Percentiles rank a stretch among this genome's conserved stretches.
Evolutionary conservation across 2,888 invertebrate genomes (phyloP).

Genomic region (Celastrina argiolus): DNA sequence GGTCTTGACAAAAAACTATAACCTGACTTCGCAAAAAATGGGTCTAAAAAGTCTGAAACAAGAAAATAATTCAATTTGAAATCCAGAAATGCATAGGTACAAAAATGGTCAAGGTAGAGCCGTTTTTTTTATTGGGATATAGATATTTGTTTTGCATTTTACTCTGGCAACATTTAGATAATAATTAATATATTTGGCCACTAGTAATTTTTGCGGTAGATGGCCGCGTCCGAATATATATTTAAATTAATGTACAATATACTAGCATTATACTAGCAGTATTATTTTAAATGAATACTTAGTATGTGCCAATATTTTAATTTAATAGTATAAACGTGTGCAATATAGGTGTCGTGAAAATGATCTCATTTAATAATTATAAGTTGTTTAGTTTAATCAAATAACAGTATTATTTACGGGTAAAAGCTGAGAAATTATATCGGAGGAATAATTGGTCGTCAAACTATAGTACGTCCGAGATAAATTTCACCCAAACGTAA

Average conservation of each 20-base stretch:
- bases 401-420: neutral
- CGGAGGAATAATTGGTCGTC: neutral
- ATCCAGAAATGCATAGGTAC: no score
- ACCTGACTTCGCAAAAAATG: no score
- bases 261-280: neutral
- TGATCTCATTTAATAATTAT: neutral
- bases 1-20: no score
- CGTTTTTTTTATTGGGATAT: no score
- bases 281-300: constrained; percentile 2
- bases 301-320: constrained; percentile 1
- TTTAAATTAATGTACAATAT: neutral
- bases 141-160: neutral
- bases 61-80: no score
- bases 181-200: neutral
- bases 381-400: neutral
- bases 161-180: neutral
- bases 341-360: neutral
- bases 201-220: constrained; percentile 3
- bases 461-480: no score
- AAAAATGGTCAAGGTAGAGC: no score
- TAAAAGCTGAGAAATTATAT: neutral
- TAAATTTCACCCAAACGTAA: no score
- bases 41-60: no score
- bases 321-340: neutral
- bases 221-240: neutral